A percentile compares a stretch with the other conserved stretches of the same genome.
Conservation (phyloP, 1,140 invertebrate species). For the Drosophila murphyi region DNA sequence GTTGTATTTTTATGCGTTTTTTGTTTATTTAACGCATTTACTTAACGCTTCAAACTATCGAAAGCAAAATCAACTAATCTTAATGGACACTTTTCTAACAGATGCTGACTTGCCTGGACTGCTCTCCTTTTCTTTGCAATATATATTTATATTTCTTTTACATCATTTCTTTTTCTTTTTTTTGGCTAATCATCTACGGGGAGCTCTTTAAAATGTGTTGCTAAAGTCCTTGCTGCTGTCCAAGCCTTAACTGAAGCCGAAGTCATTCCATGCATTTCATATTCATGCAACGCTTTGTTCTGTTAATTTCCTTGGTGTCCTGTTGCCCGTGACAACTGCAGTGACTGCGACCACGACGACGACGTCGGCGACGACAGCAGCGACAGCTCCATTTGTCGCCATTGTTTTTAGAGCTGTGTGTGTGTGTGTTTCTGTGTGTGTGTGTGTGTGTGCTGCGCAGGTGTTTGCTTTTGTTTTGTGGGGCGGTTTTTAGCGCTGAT, state of each 20-base stretch:
- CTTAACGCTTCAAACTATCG: constrained; percentile 73
- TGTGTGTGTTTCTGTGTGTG: constrained; percentile 10
- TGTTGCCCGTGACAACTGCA: constrained; percentile 69
- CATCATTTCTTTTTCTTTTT: not conserved
- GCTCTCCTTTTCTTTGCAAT: constrained; percentile 39
- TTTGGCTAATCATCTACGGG: constrained; percentile 43
- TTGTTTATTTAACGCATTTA: constrained; percentile 74
- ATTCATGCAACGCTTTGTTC: constrained; percentile 65
- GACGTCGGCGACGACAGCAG: constrained; percentile 22
- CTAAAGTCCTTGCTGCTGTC: constrained; percentile 8
- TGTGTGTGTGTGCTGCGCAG: constrained; percentile 41
- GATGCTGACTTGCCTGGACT: constrained; percentile 60
- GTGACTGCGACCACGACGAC: constrained; percentile 15
- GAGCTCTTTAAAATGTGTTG: constrained; percentile 34
- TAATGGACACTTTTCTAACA: constrained; percentile 76
- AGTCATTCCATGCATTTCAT: constrained; percentile 31
- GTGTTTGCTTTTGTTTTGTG: constrained; percentile 71
- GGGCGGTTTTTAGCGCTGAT: constrained; percentile 79
- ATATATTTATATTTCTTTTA: constrained; percentile 2
- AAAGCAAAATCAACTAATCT: constrained; percentile 80
- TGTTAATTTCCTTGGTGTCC: constrained; percentile 77
- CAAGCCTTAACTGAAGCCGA: not conserved
- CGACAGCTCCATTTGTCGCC: constrained; percentile 70
- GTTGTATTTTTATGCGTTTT: constrained; percentile 36
- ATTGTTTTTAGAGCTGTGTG: constrained; percentile 58